phyloP scores from a whole-genome alignment of 1,140 invertebrate species.

The Drosophila takahashii region DNA sequence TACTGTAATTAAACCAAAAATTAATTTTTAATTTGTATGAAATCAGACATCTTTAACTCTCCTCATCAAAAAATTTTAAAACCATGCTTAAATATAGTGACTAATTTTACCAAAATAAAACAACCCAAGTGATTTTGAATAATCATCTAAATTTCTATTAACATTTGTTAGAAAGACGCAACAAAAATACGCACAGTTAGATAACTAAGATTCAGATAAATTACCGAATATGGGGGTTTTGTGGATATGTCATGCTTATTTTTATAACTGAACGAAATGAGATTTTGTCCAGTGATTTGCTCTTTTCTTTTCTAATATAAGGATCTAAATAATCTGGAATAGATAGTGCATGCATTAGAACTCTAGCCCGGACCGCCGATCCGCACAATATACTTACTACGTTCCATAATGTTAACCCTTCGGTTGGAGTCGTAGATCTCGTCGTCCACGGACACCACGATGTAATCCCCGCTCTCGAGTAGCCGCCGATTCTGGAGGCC shows the following conservation, averaged over 20 bases:
- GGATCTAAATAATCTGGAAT: conserved; percentile 89
- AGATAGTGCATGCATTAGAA: conserved; percentile 78
- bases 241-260: conserved; percentile 89
- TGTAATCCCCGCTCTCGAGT: conserved; percentile 91
- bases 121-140: conserved; percentile 1
- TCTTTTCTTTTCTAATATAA: conserved; percentile 86
- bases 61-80: not conserved
- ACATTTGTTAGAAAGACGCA: conserved; percentile 22
- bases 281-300: conserved; percentile 86
- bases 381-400: conserved; percentile 86
- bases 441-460: conserved; percentile 94
- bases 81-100: conserved; percentile 4
- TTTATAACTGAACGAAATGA: conserved; percentile 90
- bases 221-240: conserved; percentile 89
- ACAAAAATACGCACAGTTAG: conserved; percentile 38
- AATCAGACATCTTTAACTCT: not conserved
- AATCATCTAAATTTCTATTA: conserved; percentile 4
- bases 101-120: conserved; percentile 10
- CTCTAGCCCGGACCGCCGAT: conserved; percentile 10
- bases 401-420: conserved; percentile 88
- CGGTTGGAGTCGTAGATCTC: conserved; percentile 91
- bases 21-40: not conserved
- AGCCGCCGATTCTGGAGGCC: conserved; percentile 88
- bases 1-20: not conserved
- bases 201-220: conserved; percentile 62